Percentiles rank a stretch among this genome's conserved stretches.
Evolutionary conservation across 2,888 invertebrate genomes (phyloP).

Genomic region (Cryptophagus acutangulus): DNA sequence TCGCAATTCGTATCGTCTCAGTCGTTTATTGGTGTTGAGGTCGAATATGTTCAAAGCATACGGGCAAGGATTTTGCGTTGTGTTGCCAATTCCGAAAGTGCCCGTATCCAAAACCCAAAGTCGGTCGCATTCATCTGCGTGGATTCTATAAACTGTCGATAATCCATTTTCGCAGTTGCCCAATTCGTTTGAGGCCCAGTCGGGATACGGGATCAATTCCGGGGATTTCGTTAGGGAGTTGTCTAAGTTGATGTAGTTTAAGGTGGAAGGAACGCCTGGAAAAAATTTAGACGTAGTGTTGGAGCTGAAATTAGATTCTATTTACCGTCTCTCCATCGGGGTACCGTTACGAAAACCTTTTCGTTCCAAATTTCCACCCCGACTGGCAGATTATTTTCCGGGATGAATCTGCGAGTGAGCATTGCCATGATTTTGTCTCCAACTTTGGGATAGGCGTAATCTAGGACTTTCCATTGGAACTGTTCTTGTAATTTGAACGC

Average conservation of each 20-base stretch:
- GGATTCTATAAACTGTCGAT: slow-evolving; percentile 73
- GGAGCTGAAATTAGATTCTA: neutral
- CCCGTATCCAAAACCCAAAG: slow-evolving; percentile 82
- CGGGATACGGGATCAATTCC: slow-evolving; percentile 72
- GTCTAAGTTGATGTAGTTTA: slow-evolving; percentile 74
- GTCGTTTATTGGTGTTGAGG: slow-evolving; percentile 64
- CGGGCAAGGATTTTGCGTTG: slow-evolving; percentile 72
- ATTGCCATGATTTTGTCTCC: slow-evolving; percentile 60
- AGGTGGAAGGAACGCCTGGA: slow-evolving; percentile 72
- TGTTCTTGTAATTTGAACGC: slow-evolving; percentile 58
- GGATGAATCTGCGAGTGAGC: slow-evolving; percentile 60
- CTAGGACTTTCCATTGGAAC: slow-evolving; percentile 70
- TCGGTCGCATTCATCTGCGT: slow-evolving; percentile 72
- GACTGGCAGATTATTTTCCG: slow-evolving; percentile 75
- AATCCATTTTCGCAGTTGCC: slow-evolving; percentile 72
- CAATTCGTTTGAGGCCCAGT: slow-evolving; percentile 67
- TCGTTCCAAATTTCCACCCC: slow-evolving; percentile 77
- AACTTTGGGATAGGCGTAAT: slow-evolving; percentile 68
- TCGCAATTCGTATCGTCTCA: slow-evolving; percentile 63
- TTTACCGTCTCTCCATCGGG: slow-evolving; percentile 65
- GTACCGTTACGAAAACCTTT: slow-evolving; percentile 77
- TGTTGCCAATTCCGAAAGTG: slow-evolving; percentile 72
- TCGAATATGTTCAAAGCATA: slow-evolving; percentile 75
- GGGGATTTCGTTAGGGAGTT: slow-evolving; percentile 63
- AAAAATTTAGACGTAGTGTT: slow-evolving; percentile 24